Evolutionary conservation across 2,113 vertebrate genomes (phyloP).

Genomic region (Oenanthe oenanthe): DNA sequence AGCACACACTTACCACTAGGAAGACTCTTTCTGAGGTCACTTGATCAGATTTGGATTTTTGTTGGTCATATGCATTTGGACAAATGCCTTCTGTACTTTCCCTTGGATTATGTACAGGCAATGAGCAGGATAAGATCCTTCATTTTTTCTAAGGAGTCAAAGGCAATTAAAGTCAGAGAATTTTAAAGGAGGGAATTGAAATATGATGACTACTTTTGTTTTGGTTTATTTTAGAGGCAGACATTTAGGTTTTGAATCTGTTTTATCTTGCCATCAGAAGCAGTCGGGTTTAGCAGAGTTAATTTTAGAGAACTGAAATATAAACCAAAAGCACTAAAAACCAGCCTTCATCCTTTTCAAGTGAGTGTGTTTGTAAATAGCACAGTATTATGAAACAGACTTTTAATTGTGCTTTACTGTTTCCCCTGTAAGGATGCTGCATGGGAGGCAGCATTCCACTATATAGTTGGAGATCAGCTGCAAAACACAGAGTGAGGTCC

Average conservation of each 20-base stretch:
- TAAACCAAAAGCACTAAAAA: neutral
- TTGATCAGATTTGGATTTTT: neutral
- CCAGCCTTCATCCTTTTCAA: neutral
- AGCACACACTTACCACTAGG: accelerated
- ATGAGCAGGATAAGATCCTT: neutral
- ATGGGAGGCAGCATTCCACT: neutral
- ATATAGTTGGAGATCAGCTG: neutral
- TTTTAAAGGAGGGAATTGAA: neutral
- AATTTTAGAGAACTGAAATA: neutral
- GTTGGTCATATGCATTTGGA: neutral
- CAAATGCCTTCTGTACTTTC: neutral
- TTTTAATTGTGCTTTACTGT: neutral
- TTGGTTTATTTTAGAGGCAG: neutral
- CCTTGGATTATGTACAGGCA: neutral
- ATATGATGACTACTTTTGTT: neutral
- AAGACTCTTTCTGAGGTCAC: neutral
- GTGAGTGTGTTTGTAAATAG: neutral
- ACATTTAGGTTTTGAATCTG: neutral
- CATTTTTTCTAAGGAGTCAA: neutral
- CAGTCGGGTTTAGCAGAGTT: neutral
- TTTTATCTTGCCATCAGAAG: neutral
- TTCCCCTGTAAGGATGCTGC: neutral
- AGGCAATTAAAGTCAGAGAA: neutral
- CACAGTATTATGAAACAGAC: neutral
- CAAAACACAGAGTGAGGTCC: neutral